A percentile compares a stretch with the other conserved stretches of the same genome.
Evolutionary conservation across 1,140 invertebrate species (phyloP).

Genomic region (Elymnias hypermnestra): DNA sequence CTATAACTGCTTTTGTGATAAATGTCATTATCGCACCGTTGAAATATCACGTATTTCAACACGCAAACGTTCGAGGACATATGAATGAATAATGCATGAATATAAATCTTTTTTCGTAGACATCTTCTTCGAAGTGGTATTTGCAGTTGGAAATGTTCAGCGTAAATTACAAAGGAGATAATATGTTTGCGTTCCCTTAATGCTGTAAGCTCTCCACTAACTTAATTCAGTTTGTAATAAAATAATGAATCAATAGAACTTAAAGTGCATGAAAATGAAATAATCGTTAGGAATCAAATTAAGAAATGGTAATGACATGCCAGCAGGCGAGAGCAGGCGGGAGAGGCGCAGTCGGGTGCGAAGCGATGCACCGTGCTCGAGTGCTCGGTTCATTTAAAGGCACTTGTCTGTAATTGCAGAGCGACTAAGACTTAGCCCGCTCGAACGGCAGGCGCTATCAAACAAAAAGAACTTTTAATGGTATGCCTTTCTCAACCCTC

Average conservation of each 20-base stretch:
- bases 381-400: conserved; percentile 72
- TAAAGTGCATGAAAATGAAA: conserved; percentile 22
- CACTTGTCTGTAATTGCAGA: conserved; percentile 73
- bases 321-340: conserved; percentile 33
- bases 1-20: conserved; percentile 46
- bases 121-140: conserved; percentile 52
- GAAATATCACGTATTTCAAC: conserved; percentile 58
- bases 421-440: conserved; percentile 63
- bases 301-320: conserved; percentile 48
- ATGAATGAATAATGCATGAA: conserved; percentile 72
- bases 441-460: conserved; percentile 50
- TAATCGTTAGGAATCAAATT: conserved; percentile 58
- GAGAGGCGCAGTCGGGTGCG: conserved; percentile 50
- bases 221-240: not conserved
- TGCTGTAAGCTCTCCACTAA: too few relatives aligned
- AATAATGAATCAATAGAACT: conserved; percentile 5
- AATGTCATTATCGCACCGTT: conserved; percentile 65
- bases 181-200: too few relatives aligned
- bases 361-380: conserved; percentile 72
- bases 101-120: conserved; percentile 64
- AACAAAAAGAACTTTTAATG: conserved; percentile 72
- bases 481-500: conserved; percentile 50
- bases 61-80: conserved; percentile 66
- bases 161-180: conserved; percentile 38
- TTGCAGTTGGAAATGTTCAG: conserved; percentile 57